These are phyloP conservation scores for Tetramorium bicarinatum DNA, from an alignment of 2,888 invertebrate species.

Conservation along the genomic window DNA sequence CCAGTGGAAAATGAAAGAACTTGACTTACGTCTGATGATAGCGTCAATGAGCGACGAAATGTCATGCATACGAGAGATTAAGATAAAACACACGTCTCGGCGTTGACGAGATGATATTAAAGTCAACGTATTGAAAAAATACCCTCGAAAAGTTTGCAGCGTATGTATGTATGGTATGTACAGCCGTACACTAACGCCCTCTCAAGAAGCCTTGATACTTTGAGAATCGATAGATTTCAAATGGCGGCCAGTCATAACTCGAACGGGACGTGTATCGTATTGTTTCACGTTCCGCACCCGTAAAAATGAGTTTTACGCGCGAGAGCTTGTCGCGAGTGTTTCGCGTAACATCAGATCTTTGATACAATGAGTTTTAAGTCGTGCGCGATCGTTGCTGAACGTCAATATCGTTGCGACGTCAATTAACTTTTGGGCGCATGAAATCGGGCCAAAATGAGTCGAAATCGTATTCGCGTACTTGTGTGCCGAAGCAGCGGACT, in stretches of 20 bases:
- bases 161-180: no score
- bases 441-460: background rate
- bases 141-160: background rate
- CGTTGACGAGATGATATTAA: background rate
- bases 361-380: background rate
- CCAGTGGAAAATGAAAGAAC: background rate
- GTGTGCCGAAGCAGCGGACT: background rate
- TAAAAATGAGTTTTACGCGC: background rate
- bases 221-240: constrained; percentile 17
- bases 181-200: constrained; percentile 12
- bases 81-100: background rate
- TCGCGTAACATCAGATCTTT: background rate
- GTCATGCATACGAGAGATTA: constrained; percentile 4
- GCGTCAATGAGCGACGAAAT: background rate
- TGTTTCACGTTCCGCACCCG: background rate
- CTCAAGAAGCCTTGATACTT: background rate
- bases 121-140: background rate
- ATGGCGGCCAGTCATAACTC: background rate
- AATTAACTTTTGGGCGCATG: background rate
- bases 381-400: background rate
- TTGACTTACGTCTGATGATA: constrained; percentile 16
- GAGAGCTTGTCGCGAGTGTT: background rate
- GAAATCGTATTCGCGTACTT: background rate
- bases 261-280: background rate
- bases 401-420: background rate